Percentiles rank a stretch among this genome's conserved stretches.
These are phyloP conservation scores for Bathynomus jamesi DNA, from an alignment of 1,140 invertebrate species.

Conservation along the genomic window DNA sequence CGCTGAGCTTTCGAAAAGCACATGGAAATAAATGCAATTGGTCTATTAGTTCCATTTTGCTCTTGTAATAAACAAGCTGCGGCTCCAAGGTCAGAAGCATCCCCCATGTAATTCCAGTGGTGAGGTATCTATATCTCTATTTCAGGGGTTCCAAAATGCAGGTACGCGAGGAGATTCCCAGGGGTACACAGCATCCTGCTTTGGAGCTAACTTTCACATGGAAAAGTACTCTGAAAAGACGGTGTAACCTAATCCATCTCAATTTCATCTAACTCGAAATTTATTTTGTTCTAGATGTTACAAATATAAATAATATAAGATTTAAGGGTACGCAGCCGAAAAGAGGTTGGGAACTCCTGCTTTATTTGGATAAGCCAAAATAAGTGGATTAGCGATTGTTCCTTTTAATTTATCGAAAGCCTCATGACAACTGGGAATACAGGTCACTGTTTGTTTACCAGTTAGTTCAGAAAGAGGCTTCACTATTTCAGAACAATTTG, in stretches of 20 bases:
- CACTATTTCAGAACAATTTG: not conserved
- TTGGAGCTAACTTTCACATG: no score
- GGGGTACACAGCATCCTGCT: no score
- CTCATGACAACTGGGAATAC: not conserved
- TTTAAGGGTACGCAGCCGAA: no score
- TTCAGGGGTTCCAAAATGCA: no score
- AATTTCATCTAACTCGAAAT: no score
- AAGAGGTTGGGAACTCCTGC: not conserved
- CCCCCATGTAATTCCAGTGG: slow-evolving; percentile 6
- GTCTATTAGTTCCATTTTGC: not conserved
- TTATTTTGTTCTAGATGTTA: no score
- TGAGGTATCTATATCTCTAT: no score
- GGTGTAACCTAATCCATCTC: no score
- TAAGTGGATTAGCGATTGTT: not conserved
- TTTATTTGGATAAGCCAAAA: not conserved
- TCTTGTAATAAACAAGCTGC: not conserved
- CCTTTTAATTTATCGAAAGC: not conserved
- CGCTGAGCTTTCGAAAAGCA: not conserved
- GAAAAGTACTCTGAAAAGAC: no score
- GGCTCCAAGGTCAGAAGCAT: slow-evolving; percentile 3
- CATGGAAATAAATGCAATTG: slow-evolving; percentile 5
- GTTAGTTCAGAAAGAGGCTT: not conserved
- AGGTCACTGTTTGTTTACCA: not conserved
- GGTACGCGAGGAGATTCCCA: no score
- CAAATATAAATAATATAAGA: no score